These are phyloP conservation scores for Allygus modestus DNA, from an alignment of 2,888 invertebrate species.

Conservation along the genomic window DNA sequence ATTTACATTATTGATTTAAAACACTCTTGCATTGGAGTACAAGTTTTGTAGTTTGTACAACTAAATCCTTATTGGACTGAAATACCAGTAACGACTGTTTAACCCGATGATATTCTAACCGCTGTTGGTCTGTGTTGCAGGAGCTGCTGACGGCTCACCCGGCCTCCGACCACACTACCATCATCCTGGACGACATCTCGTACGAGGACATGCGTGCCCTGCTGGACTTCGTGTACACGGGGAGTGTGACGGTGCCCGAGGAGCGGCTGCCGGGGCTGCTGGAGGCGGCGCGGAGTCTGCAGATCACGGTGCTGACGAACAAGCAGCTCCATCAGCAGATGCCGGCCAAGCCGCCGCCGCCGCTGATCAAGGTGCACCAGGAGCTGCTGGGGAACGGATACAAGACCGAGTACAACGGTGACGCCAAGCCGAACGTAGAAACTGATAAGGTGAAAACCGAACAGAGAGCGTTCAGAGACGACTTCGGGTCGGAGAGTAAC, in stretches of 20 bases:
- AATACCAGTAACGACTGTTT: too few species aligned
- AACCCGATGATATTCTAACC: too few species aligned
- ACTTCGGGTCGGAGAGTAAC: neutral
- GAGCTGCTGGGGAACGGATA: slow-evolving; percentile 43
- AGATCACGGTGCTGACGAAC: slow-evolving; percentile 68
- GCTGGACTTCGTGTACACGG: slow-evolving; percentile 83
- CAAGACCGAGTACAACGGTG: slow-evolving; percentile 38
- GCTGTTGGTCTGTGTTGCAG: slow-evolving; percentile 63
- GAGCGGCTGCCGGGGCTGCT: slow-evolving; percentile 79
- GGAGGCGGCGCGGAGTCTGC: slow-evolving; percentile 75
- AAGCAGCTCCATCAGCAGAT: slow-evolving; percentile 65
- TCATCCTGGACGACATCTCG: slow-evolving; percentile 82
- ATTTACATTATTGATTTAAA: too few species aligned
- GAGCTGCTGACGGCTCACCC: slow-evolving; percentile 67
- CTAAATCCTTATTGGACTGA: too few species aligned
- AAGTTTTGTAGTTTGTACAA: too few species aligned
- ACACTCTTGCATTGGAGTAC: too few species aligned
- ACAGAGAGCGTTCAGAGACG: slow-evolving; percentile 19
- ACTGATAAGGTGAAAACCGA: slow-evolving; percentile 46
- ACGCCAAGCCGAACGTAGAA: neutral
- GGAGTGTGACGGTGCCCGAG: slow-evolving; percentile 80
- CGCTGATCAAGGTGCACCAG: slow-evolving; percentile 62
- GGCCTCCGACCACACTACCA: slow-evolving; percentile 77
- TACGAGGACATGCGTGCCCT: slow-evolving; percentile 80
- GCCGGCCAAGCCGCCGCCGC: slow-evolving; percentile 44